Base-by-base conservation (phyloP, 2,797 vertebrate genomes). In the Epinephelus awoara region DNA sequence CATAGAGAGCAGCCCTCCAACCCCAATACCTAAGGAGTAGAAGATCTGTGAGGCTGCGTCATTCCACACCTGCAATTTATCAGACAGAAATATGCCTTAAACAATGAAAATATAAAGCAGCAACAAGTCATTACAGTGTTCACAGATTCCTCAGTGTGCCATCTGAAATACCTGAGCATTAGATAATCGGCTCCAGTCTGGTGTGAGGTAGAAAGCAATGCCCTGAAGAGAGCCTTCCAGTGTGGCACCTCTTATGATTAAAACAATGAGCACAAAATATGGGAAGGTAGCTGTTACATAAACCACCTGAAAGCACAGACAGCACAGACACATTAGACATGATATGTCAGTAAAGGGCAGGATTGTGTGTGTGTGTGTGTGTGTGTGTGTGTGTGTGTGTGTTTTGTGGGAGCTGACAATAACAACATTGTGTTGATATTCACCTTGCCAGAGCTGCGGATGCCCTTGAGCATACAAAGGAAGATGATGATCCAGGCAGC, bases 31-130 rank as follows among this genome's bases (percentile, higher is more conserved):
- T 59, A 97, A 77, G 0, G 96, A 97, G 89, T 96, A 97, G 91
- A 97, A 97, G 77, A 97, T 95, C 92, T 96, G 96, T 2, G 96
- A 96, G 5, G 96, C 96, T 4, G 96, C 96, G 3, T 97, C 96
- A 42, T 96, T 97, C 96, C 96, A 97, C 51, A 97, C 96, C 96
- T 97, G 90, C n/a, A 82, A 64, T 3, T 9, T 11, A 57, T 17
- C 40, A 68, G 50, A 75, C 38, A 52, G 17, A 77, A 61, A 73
- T 11, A 46, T 1, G 6, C 1, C 52, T 80, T 7, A 51, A 55
- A 38, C 6, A 14, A n/a, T 15, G 3, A 42, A 44, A 55, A 42
- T 46, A 59, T 56, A 38, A 42, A 42, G 40, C 40, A 42, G 40
- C 11, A 12, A 42, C 40, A 42, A 42, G 9, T 42, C 40, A 42